Evolutionary conservation across 2,113 vertebrate genomes (phyloP).

Genomic region (Corythoichthys intestinalis): DNA sequence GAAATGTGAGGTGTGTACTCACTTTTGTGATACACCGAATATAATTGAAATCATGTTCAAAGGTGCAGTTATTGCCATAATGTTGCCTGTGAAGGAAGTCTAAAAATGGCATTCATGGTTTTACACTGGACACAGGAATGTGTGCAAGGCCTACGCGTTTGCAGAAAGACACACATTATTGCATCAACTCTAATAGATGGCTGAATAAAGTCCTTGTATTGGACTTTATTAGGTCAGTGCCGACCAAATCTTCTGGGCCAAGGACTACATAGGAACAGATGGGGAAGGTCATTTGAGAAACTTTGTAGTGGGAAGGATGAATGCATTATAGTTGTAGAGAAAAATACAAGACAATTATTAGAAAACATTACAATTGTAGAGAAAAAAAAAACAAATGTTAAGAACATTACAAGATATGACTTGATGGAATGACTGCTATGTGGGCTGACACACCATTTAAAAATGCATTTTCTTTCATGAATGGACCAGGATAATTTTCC

Average conservation of each 20-base stretch:
- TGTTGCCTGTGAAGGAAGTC: conserved; percentile 2
- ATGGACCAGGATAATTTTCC: background rate
- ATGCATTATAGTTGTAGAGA: no score
- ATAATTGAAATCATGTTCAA: conserved; percentile 12
- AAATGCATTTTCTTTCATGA: background rate
- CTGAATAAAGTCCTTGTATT: background rate
- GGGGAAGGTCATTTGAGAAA: background rate
- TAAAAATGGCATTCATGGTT: conserved; percentile 11
- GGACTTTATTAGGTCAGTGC: background rate
- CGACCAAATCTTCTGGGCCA: background rate
- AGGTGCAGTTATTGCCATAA: background rate
- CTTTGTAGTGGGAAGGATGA: no score
- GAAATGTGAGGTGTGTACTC: no score
- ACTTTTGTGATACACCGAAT: no score
- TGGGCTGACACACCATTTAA: no score
- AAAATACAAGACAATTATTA: no score
- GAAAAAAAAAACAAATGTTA: no score
- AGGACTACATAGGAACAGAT: background rate
- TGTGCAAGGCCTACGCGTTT: conserved; percentile 18
- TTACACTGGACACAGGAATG: conserved; percentile 37
- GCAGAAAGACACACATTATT: background rate
- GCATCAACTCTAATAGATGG: background rate
- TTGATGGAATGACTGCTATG: no score
- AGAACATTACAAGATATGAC: no score
- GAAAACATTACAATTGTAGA: no score